Base-by-base conservation (phyloP, 2,113 vertebrate genomes). In the Recurvirostra avosetta region DNA sequence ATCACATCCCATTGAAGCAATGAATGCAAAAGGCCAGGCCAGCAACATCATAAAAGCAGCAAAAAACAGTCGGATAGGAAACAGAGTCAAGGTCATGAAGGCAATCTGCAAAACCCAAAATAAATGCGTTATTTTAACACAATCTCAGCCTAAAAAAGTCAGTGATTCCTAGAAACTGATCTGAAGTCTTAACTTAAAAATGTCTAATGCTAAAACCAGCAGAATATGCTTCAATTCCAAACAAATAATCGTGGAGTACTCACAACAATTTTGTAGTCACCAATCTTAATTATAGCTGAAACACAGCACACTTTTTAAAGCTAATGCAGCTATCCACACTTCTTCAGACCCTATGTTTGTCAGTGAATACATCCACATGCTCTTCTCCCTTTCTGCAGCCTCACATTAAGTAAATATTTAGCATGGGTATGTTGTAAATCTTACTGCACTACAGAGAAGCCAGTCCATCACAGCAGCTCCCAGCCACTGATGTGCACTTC, bases 11-110 rank as follows among this genome's bases (percentile, higher is more conserved):
- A 99, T 97, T 22, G 99, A 98, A 73, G 99, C 99, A 86, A 99
- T 65, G 78, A 99, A 99, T 1, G 99, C 99, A 80, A 99, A 98
- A 73, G 99, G 99, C 99, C 99, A 99, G 82, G 99, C 99, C 94
- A 99, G 97, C 86, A 99, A 97, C 99, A 99, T 99, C 99, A 99
- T 99, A 97, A 99, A 99, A 74, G 99, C 99, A 38, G 99, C 99
- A 12, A 99, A 97, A 91, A 99, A 98, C 47, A 99, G 99, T 63
- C 99, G 99, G 92, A 99, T 94, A 32, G 99, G 99, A 96, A 99
- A 99, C 41, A 99, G 97, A 3, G 99, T 99, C 97, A 99, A 96
- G 10, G 99, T 99, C 99, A 99, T 99, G 96, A 99, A 89, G 34
- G 98, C 98, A 86, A 99, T 98, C 99, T 99, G 98, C 7, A 97